A percentile compares a stretch with the other conserved stretches of the same genome.
These are phyloP conservation scores for Ageneiosus marmoratus DNA, from an alignment of 2,113 vertebrate species.

Conservation along the genomic window DNA sequence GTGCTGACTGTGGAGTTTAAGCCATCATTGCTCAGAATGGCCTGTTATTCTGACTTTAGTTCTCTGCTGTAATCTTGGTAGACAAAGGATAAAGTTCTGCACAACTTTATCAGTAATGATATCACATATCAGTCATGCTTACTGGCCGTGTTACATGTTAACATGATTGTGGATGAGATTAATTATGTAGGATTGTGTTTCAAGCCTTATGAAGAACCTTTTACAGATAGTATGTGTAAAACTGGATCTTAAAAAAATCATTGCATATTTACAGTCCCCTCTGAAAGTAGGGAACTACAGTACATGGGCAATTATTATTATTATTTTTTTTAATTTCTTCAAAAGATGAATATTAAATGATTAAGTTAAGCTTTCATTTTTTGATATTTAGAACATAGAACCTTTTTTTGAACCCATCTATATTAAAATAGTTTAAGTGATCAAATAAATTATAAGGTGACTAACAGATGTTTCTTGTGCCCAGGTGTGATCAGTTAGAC, in stretches of 20 bases:
- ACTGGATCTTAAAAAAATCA: not conserved
- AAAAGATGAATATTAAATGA: not conserved
- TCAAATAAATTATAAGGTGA: not conserved
- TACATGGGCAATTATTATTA: too few relatives aligned
- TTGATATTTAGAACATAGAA: too few relatives aligned
- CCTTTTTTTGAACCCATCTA: not conserved
- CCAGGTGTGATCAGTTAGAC: not conserved
- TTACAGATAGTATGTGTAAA: not conserved
- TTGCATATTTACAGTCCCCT: not conserved
- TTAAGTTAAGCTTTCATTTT: too few relatives aligned
- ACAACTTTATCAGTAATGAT: too few relatives aligned
- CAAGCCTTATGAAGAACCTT: not conserved
- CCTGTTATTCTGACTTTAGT: conserved; percentile 25
- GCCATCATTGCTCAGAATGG: not conserved
- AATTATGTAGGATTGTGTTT: not conserved
- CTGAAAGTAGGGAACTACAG: too few relatives aligned
- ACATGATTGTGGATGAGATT: not conserved
- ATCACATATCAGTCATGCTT: not conserved
- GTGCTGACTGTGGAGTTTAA: not conserved
- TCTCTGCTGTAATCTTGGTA: not conserved
- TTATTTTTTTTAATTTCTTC: too few relatives aligned
- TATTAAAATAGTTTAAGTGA: too few relatives aligned
- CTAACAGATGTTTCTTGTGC: not conserved
- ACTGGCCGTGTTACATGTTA: not conserved
- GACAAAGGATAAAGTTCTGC: conserved; percentile 29